Base-by-base conservation (phyloP, 64 coral and sea anemone genomes). In the Stichodactyla mertensii region DNA sequence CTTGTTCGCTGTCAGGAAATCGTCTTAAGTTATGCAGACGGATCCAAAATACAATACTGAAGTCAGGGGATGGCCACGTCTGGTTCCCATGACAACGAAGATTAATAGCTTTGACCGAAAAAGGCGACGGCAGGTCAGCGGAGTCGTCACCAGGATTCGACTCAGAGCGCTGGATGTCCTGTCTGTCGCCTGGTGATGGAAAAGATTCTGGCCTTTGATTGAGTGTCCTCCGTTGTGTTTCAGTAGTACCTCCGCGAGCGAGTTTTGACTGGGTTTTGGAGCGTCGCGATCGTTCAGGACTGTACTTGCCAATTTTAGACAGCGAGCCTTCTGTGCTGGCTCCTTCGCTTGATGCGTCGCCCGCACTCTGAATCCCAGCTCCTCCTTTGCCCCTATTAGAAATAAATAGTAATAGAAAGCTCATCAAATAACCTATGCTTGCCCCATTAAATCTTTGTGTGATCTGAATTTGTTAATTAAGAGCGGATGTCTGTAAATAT, bases 11-110 rank as follows among this genome's bases (percentile, higher is more conserved):
- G 7, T 85, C 83, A 23, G 60, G 9, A 62, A 61, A 85, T 18
- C 24, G 16, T 55, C 27, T 85, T 9, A 61, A 16, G 55, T 62
- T 85, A 85, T 85, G 83, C 24, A 91, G 52, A 6, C 90, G 86
- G 6, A 91, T 54, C 90, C 90, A 91, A 57, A 91, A 57, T 20
- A 85, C 85, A 11, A 91, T 56, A 61, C 90, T 91, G 19, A 91
- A 91, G 7, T 83, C 90, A 24, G 84, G 62, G 2, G 79, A 20
- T 52, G 90, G 86, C 26, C 84, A 80, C 1, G 85, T 85, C 5
- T 80, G 77, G 19, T 74, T 87, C 5, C 90, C 90, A 74, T 58
- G 90, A 83, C 83, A 87, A 6, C 84, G 90, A 70, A 91, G 71
- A 61, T 87, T 86, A 18, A 91, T 77, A 61, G 85, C 85, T 71